Evolutionary conservation across 2,797 vertebrate genomes (phyloP).

Genomic region (Clamator glandarius): DNA sequence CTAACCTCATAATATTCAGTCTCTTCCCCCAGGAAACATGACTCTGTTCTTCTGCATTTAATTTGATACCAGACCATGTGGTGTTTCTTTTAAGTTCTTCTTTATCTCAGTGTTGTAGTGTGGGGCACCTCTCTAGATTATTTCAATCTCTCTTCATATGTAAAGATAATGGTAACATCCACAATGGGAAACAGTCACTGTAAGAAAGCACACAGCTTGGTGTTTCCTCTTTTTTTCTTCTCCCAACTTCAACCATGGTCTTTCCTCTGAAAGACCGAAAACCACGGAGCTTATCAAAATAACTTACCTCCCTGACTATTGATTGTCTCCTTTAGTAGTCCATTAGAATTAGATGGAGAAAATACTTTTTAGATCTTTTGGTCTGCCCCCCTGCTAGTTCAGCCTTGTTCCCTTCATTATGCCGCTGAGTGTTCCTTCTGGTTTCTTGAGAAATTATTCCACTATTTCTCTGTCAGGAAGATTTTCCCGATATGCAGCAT

Average conservation of each 20-base stretch:
- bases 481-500: neutral
- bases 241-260: slow-evolving; percentile 33
- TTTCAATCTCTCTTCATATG: slow-evolving; percentile 68
- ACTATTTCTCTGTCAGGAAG: slow-evolving; percentile 21
- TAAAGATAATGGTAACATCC: slow-evolving; percentile 67
- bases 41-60: slow-evolving; percentile 64
- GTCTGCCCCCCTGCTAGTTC: slow-evolving; percentile 37
- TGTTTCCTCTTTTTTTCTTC: slow-evolving; percentile 29
- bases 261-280: slow-evolving; percentile 38
- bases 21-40: slow-evolving; percentile 49
- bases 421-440: slow-evolving; percentile 32
- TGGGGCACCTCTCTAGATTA: slow-evolving; percentile 57
- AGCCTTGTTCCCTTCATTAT: slow-evolving; percentile 55
- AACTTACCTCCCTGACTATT: slow-evolving; percentile 68
- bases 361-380: slow-evolving; percentile 51
- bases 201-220: slow-evolving; percentile 57
- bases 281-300: slow-evolving; percentile 56
- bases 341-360: slow-evolving; percentile 51
- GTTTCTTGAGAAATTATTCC: slow-evolving; percentile 49
- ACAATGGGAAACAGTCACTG: slow-evolving; percentile 52
- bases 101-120: slow-evolving; percentile 52
- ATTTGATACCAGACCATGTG: slow-evolving; percentile 54
- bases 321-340: slow-evolving; percentile 62
- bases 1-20: slow-evolving; percentile 67
- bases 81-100: slow-evolving; percentile 58